These are phyloP conservation scores for Percopsis omiscomaycus DNA, from an alignment of 2,797 vertebrate genomes.

Conservation along the genomic window DNA sequence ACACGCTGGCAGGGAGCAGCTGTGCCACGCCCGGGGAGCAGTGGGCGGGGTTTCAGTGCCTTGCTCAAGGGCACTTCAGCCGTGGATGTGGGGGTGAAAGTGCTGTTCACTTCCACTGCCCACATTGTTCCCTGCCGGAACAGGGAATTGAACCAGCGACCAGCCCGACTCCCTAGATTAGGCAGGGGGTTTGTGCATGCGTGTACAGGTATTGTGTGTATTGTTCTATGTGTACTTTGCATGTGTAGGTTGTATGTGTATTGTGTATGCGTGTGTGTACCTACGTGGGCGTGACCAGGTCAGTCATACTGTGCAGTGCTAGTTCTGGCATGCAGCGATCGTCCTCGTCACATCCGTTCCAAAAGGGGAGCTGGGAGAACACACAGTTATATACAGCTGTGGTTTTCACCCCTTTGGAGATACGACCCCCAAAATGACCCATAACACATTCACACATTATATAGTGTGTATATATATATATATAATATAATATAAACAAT, in stretches of 20 bases:
- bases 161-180: no score
- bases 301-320: conserved; percentile 84
- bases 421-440: neutral
- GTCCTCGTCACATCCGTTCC: conserved; percentile 96
- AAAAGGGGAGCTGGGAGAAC: conserved; percentile 89
- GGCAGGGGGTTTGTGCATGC: neutral
- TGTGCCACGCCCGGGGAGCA: no score
- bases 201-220: neutral
- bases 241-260: neutral
- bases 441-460: neutral
- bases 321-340: conserved; percentile 94
- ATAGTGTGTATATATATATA: no score
- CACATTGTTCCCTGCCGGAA: no score
- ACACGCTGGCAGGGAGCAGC: no score
- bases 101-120: no score
- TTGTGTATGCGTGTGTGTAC: conserved; percentile 45
- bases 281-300: conserved; percentile 88
- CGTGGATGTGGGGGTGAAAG: no score
- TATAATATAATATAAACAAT: no score
- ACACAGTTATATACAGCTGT: neutral
- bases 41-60: no score
- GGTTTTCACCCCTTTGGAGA: neutral
- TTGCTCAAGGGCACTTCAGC: no score
- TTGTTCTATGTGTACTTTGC: neutral
- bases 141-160: no score